Percentiles rank a stretch among this genome's conserved stretches.
phyloP scores from a whole-genome alignment of 1,140 invertebrate genomes.

The Drosophila hydei region DNA sequence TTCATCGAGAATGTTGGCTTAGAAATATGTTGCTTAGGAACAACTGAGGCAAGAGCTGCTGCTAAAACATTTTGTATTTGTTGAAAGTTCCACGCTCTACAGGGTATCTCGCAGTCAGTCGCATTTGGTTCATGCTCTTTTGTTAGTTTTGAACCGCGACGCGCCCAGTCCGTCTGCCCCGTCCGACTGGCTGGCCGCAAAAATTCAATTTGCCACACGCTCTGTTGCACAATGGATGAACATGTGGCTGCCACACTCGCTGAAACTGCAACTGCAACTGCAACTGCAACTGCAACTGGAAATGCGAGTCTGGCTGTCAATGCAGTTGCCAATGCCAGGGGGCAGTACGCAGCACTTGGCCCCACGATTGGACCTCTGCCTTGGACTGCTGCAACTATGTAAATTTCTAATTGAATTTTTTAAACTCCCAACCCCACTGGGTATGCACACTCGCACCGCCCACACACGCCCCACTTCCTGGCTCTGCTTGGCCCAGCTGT shows the following conservation, averaged over 20 bases:
- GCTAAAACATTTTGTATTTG: background rate
- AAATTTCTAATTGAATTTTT: constrained; percentile 51
- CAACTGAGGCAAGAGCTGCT: too few species aligned
- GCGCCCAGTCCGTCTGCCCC: background rate
- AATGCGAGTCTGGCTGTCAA: constrained; percentile 11
- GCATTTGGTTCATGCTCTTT: background rate
- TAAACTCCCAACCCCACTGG: background rate
- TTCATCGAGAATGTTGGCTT: too few species aligned
- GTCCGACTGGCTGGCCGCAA: constrained; percentile 25
- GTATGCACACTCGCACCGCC: too few species aligned
- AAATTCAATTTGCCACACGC: constrained; percentile 52
- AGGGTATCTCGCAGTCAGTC: background rate
- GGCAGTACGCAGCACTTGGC: background rate
- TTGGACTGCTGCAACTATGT: constrained; percentile 23
- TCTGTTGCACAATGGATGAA: constrained; percentile 37
- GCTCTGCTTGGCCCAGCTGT: too few species aligned
- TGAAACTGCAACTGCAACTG: constrained; percentile 8
- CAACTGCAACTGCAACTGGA: constrained; percentile 1
- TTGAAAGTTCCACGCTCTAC: background rate
- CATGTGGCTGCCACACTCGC: background rate
- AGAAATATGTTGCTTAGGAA: too few species aligned
- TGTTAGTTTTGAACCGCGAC: constrained; percentile 1
- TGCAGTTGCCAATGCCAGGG: constrained; percentile 8
- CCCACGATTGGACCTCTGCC: background rate
- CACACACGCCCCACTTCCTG: too few species aligned